Conservation (phyloP, 2,888 invertebrate species). For the Stenchaetothrips biformis region DNA sequence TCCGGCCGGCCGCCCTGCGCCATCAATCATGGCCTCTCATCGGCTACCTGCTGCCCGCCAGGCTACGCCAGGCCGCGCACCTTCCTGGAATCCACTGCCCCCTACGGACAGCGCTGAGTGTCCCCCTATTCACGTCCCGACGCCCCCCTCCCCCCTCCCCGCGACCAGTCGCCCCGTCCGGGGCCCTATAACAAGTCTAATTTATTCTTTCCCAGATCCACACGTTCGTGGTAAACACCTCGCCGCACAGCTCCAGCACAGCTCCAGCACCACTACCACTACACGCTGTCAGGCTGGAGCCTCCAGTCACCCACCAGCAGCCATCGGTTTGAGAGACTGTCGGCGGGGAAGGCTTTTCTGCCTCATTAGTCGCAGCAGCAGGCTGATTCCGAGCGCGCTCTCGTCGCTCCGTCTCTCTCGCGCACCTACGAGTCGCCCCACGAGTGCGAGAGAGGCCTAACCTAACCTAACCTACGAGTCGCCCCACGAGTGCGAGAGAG, state of each 20-base stretch:
- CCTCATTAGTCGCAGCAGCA: too few species aligned
- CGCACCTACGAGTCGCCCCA: too few species aligned
- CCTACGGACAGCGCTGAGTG: conserved; percentile 3
- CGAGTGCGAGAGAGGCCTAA: too few species aligned
- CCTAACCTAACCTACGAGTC: too few species aligned
- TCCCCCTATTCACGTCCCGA: background rate
- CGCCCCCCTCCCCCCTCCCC: background rate
- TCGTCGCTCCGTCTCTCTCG: too few species aligned
- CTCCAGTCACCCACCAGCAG: too few species aligned
- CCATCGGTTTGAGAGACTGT: too few species aligned
- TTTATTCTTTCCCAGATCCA: conserved; percentile 25
- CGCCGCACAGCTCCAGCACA: background rate
- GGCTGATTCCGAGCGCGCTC: too few species aligned
- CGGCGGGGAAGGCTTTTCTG: too few species aligned
- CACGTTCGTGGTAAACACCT: conserved; percentile 14
- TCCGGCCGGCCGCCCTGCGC: background rate
- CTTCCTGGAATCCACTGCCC: conserved; percentile 20
- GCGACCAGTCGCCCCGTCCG: background rate
- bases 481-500: too few species aligned
- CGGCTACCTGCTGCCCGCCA: conserved; percentile 10
- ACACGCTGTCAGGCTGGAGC: too few species aligned
- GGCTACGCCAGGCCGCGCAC: background rate
- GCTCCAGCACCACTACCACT: too few species aligned
- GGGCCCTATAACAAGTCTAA: background rate
- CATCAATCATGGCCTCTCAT: conserved; percentile 23